A percentile compares a stretch with the other conserved stretches of the same genome.
phyloP scores from a whole-genome alignment of 2,113 vertebrate genomes.

The Struthidea cinerea region DNA sequence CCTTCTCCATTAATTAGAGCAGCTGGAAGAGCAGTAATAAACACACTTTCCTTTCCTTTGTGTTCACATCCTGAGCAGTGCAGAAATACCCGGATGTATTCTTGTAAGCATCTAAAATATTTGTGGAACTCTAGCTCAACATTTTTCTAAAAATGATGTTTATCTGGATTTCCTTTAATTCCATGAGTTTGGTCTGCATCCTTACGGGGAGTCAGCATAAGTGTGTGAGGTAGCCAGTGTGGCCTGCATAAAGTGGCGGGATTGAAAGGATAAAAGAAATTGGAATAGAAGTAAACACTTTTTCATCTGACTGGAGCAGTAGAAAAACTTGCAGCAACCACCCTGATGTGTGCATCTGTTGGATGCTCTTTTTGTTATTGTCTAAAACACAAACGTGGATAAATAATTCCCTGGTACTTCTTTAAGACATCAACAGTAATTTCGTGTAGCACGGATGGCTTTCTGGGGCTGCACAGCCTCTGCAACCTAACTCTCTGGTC shows the following conservation, averaged over 20 bases:
- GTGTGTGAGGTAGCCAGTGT: background rate
- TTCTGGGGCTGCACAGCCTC: background rate
- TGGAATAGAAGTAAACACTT: background rate
- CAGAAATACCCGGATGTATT: background rate
- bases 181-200: background rate
- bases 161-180: slow-evolving; percentile 4
- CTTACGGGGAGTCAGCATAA: background rate
- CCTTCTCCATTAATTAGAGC: background rate
- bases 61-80: background rate
- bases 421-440: background rate
- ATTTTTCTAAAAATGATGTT: background rate
- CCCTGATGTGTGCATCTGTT: rapidly evolving
- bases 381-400: background rate
- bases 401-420: background rate
- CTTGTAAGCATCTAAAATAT: slow-evolving; percentile 18
- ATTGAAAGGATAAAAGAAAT: background rate
- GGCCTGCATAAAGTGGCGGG: rapidly evolving
- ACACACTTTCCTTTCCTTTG: slow-evolving; percentile 21
- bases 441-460: background rate
- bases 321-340: background rate
- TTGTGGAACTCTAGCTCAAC: background rate
- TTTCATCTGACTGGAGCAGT: background rate
- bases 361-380: background rate
- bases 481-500: background rate
- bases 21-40: slow-evolving; percentile 9